A percentile compares a stretch with the other conserved stretches of the same genome.
Evolutionary conservation across 1,140 invertebrate species (phyloP).

Genomic region (Caenorhabditis remanei): DNA sequence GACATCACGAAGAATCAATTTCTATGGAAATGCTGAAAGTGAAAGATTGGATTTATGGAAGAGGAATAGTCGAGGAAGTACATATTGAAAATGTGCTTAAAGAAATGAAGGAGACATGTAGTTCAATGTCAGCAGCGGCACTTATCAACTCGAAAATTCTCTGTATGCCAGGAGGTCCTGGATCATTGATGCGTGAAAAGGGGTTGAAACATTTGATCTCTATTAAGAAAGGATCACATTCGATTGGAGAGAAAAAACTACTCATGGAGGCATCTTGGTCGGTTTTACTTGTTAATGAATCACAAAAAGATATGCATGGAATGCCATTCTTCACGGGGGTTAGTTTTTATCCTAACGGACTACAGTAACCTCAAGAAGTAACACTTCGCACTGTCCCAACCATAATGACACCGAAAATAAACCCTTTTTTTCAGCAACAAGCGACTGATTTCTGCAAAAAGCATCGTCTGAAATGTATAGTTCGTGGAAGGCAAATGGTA

Average conservation of each 20-base stretch:
- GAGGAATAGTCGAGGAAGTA: slow-evolving; percentile 8
- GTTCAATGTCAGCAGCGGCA: slow-evolving; percentile 30
- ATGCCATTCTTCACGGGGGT: slow-evolving; percentile 27
- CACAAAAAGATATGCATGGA: slow-evolving; percentile 50
- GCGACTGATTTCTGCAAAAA: slow-evolving; percentile 42
- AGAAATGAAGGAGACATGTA: slow-evolving; percentile 37
- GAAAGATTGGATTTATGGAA: slow-evolving; percentile 2
- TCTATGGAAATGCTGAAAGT: slow-evolving; percentile 48
- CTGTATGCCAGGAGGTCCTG: slow-evolving; percentile 29
- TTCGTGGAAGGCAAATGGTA: slow-evolving; percentile 53
- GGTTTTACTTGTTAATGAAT: slow-evolving; percentile 8
- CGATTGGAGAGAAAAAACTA: slow-evolving; percentile 21
- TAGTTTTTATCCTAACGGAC: neutral
- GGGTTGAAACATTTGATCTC: neutral
- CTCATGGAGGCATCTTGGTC: slow-evolving; percentile 39
- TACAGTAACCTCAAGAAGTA: too few species aligned
- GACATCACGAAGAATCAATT: slow-evolving; percentile 40
- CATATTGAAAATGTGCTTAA: neutral
- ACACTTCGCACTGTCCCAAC: too few species aligned
- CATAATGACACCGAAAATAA: neutral
- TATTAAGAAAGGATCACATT: slow-evolving; percentile 13
- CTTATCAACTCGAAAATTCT: slow-evolving; percentile 18
- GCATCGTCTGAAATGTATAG: slow-evolving; percentile 42
- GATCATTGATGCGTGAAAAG: neutral
- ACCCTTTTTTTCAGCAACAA: neutral